Conservation (phyloP, 2,113 vertebrate genomes). For the Oryzias javanicus region DNA sequence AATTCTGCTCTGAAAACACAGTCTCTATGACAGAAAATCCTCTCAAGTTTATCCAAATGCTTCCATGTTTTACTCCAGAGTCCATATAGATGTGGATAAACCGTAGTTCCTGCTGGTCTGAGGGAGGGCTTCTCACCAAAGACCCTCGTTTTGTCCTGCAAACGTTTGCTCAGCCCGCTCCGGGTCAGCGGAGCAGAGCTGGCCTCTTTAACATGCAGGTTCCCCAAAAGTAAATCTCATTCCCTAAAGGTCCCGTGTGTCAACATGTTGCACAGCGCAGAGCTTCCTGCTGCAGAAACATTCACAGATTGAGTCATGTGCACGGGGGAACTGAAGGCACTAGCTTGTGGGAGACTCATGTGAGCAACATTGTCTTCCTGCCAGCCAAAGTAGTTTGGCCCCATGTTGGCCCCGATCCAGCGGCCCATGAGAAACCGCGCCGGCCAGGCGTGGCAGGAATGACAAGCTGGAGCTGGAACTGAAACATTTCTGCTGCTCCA, state of each 20-base stretch:
- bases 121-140: constrained; percentile 33
- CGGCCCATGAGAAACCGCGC: background rate
- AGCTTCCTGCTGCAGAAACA: constrained; percentile 3
- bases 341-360: background rate
- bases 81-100: constrained; percentile 1
- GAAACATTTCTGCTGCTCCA: background rate
- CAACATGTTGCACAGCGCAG: constrained; percentile 7
- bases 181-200: constrained; percentile 16
- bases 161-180: constrained; percentile 54
- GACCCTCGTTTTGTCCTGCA: constrained; percentile 53
- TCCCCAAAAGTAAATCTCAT: background rate
- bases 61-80: constrained; percentile 2
- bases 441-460: background rate
- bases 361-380: constrained; percentile 1
- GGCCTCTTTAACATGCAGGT: constrained; percentile 11
- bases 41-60: constrained; percentile 15
- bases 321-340: background rate
- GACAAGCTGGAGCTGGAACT: background rate
- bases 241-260: background rate
- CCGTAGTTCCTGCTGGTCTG: constrained; percentile 23
- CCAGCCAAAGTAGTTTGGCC: background rate
- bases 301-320: constrained; percentile 6
- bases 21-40: constrained; percentile 11
- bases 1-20: no score
- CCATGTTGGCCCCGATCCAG: background rate